Conservation (phyloP, 2,888 invertebrate species). For the Hetaerina titia region DNA sequence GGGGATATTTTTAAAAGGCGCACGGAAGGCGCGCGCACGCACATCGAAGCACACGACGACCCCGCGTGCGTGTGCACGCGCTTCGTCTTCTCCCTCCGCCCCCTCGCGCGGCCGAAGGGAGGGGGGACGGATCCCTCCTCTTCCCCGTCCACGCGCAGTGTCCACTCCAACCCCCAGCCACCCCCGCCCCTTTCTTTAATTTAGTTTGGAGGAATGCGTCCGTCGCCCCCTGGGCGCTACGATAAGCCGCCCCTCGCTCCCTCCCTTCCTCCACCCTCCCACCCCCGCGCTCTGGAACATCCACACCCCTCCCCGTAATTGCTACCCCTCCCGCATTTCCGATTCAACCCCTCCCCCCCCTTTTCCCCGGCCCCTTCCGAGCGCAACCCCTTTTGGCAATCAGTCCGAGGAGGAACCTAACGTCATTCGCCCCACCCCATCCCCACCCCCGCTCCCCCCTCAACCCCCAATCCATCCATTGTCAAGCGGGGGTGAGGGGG, state of each 20-base stretch:
- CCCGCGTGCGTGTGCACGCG: not conserved
- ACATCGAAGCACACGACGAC: too few species aligned
- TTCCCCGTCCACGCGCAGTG: not conserved
- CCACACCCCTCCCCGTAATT: not conserved
- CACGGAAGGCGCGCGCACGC: too few species aligned
- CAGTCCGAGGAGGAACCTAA: slow-evolving; percentile 38
- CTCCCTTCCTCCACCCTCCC: not conserved
- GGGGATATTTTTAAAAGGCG: too few species aligned
- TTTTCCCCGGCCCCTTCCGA: not conserved
- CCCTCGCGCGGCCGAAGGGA: not conserved
- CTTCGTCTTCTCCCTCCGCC: not conserved
- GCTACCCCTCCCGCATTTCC: slow-evolving; percentile 34
- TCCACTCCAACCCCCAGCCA: not conserved
- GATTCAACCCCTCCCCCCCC: not conserved
- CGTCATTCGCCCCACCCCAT: slow-evolving; percentile 10
- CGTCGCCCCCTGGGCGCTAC: not conserved
- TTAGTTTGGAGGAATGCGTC: slow-evolving; percentile 20
- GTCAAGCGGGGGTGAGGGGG: not conserved
- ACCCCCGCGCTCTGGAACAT: not conserved
- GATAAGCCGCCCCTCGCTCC: not conserved
- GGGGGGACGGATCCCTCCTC: not conserved
- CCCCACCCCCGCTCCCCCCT: not conserved
- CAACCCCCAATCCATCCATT: slow-evolving; percentile 6
- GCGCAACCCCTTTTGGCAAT: not conserved
- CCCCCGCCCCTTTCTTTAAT: slow-evolving; percentile 17